Conservation (phyloP, 2,113 vertebrate genomes). For the Cyphomyrus discorhynchus region DNA sequence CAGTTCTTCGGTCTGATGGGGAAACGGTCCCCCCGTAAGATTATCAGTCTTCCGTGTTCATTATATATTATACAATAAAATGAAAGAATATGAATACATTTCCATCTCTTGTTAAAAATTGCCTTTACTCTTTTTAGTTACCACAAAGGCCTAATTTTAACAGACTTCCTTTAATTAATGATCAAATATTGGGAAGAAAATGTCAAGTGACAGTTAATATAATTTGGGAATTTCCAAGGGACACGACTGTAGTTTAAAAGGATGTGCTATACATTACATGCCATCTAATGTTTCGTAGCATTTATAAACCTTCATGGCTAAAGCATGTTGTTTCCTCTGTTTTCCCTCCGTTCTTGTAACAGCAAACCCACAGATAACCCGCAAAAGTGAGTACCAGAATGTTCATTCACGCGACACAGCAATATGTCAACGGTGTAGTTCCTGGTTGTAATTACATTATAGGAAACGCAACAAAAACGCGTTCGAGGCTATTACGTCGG, state of each 20-base stretch:
- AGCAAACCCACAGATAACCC: slow-evolving; percentile 84
- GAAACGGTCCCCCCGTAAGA: slow-evolving; percentile 83
- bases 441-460: background rate
- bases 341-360: slow-evolving; percentile 27
- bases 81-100: background rate
- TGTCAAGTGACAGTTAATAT: background rate
- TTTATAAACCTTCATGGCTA: background rate
- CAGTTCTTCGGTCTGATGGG: slow-evolving; percentile 97
- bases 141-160: background rate
- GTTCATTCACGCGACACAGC: background rate
- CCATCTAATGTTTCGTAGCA: background rate
- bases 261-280: background rate
- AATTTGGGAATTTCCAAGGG: background rate
- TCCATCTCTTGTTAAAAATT: background rate
- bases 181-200: background rate
- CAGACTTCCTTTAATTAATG: background rate
- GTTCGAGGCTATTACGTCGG: background rate
- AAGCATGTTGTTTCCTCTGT: background rate
- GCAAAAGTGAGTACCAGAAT: slow-evolving; percentile 79
- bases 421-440: background rate
- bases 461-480: background rate
- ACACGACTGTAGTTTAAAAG: background rate
- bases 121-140: background rate
- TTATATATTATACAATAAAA: background rate
- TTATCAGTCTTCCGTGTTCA: background rate